Base-by-base conservation (phyloP, 2,888 invertebrate genomes). In the Anorthoa munda region DNA sequence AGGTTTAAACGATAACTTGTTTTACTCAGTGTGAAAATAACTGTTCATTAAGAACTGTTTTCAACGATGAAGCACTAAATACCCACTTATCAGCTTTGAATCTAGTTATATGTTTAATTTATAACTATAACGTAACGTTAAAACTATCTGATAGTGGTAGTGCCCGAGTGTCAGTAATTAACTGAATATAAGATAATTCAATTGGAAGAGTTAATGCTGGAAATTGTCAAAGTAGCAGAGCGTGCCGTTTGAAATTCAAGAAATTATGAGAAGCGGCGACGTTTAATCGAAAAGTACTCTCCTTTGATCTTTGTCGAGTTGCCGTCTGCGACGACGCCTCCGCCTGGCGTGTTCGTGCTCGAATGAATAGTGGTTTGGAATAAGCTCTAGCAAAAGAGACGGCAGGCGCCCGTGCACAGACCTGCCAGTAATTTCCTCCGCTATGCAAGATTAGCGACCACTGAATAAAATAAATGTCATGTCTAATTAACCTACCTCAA, bases 281-380 rank as follows among this genome's bases (percentile, higher is more conserved):
- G 88, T 90, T 90, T 91, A 90, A 92, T 91, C 88, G 88, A 90
- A 90, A 91, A 91, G 89, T 90, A 88, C 87, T 89, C 86, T 86
- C 83, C 86, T 91, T 90, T 90, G 91, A 91, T 91, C 89, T 90
- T 89, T 88, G 90, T 86, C 81, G 87, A 86, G 89, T 83, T 86
- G 79, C 83, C 80, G 86, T 83, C 88, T 86, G 79, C 81, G 83
- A 88, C 84, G 88, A 87, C 85, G 88, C 77, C 87, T 88, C 77
- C 68, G 86, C 73, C 85, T 83, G 84, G 83, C 85, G 87, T 84
- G 87, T 87, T 89, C 86, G 87, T 87, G 89, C 90, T 86, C 87
- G 79, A 85, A 87, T 87, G 85, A 88, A 87, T 89, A 86, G 86
- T 84, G 77, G 83, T 79, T 84, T 84, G 87, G 86, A 89, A 91